A percentile compares a stretch with the other conserved stretches of the same genome.
Conservation (phyloP, 1,140 invertebrate species). For the Formica exsecta region DNA sequence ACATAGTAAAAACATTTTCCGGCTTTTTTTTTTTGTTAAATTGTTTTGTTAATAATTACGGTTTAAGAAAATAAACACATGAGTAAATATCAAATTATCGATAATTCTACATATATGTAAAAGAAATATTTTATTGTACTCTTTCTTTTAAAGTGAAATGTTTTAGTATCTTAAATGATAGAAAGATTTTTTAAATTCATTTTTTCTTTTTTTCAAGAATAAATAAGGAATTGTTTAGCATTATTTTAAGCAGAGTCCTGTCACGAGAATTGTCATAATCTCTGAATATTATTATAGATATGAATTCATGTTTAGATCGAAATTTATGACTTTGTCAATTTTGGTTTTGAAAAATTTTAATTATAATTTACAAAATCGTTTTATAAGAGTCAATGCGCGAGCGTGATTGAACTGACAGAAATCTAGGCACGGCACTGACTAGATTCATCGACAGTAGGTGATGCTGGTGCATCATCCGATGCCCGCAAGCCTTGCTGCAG, state of each 20-base stretch:
- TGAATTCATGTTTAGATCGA: background rate
- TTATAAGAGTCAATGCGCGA: background rate
- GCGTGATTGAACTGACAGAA: background rate
- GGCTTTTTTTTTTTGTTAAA: background rate
- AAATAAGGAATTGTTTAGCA: background rate
- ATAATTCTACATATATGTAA: background rate
- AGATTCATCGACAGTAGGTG: background rate
- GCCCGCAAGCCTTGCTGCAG: constrained; percentile 19
- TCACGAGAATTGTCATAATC: background rate
- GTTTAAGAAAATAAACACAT: background rate
- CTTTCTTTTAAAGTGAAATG: background rate
- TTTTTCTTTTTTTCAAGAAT: background rate
- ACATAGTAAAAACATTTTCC: background rate
- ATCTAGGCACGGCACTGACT: background rate
- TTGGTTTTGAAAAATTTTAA: background rate
- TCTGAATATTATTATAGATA: background rate
- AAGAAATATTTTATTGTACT: background rate
- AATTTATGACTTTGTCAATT: background rate
- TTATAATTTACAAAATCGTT: background rate
- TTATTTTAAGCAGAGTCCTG: background rate
- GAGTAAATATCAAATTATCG: background rate
- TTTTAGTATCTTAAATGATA: background rate
- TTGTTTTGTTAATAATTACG: background rate
- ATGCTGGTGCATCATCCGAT: background rate
- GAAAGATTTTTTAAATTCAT: background rate